Evolutionary conservation across 2,797 vertebrate species (phyloP).

Genomic region (Lepidocolaptes lacrymiger): DNA sequence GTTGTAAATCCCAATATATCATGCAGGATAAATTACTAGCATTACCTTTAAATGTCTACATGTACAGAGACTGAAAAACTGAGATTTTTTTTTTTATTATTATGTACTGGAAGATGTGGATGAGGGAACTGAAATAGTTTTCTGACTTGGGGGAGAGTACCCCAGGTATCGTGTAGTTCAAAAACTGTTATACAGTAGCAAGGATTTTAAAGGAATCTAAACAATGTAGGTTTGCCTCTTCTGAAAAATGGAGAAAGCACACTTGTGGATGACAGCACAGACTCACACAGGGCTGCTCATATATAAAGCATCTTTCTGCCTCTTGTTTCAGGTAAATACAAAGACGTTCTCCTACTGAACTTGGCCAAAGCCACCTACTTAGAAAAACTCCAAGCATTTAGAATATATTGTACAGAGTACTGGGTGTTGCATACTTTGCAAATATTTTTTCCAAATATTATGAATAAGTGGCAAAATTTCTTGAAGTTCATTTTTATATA

Average conservation of each 20-base stretch:
- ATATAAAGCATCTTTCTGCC: not conserved
- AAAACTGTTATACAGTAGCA: not conserved
- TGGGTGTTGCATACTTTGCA: not conserved
- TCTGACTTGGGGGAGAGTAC: not conserved
- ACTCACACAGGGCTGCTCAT: not conserved
- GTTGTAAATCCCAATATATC: not conserved
- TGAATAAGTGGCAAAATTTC: not conserved
- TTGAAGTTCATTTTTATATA: fast-evolving
- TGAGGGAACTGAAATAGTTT: not conserved
- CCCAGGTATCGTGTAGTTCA: not conserved
- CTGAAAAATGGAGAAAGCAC: not conserved
- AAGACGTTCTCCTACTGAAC: not conserved
- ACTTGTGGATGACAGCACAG: not conserved
- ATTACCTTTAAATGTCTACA: conserved; percentile 16
- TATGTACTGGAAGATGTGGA: not conserved
- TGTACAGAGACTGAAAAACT: conserved; percentile 1
- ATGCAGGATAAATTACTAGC: conserved; percentile 57
- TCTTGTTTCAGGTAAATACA: not conserved
- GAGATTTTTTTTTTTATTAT: not conserved
- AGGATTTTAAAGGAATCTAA: not conserved
- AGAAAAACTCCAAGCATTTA: not conserved
- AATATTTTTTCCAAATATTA: not conserved
- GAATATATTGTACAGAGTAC: not conserved
- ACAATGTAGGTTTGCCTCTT: not conserved
- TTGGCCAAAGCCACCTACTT: not conserved